Evolutionary conservation across 2,797 vertebrate species (phyloP), one percentile per base, ranked within the genome.

Genomic region (Tympanoctomys barrerae): DNA sequence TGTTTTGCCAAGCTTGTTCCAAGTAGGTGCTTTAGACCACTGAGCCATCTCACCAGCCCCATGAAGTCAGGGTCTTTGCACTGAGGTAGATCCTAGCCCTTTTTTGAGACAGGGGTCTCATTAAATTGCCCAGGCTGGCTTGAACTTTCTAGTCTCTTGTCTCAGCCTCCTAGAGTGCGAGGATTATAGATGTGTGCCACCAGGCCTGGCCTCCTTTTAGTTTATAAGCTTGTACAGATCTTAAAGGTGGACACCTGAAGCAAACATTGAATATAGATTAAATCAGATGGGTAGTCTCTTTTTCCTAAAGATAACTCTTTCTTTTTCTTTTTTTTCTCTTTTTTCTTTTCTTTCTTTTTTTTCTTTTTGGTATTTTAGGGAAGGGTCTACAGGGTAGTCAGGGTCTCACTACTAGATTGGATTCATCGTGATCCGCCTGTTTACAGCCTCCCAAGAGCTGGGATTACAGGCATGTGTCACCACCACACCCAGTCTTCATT

Each of bases 191-290:
- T 49, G 2, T 49, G 42, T 77, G 42, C 26, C 12, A 31, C 73
- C 26, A 77, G 49, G 42, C 42, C 73, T 49, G 73, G 73, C 42
- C 39, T 91, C 70, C 79, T 95, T 77, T 46, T 24, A 75, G 71
- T 71, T n/a, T 94, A 73, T 66, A 24, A 0, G 0, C 75, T 85
- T 64, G 62, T 21, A 70, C 42, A 66, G 49, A 95, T 71, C 87
- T 86, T 68, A 93, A 95, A 95, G 61, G 1, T 2, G 61, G 49
- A 95, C 79, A 87, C 62, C 70, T 83, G 85, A 92, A 64, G 54
- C 42, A 90, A 94, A 71, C 46, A 70, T 82, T 90, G 93, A 73
- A 92, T 83, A 68, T 24, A 66, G n/a, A n/a, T 62, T 77, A 62
- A 87, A 77, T 39, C 28, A 80, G 42, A 87, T 19, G 14, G 24